Percentiles rank a stretch among this genome's conserved stretches.
Conservation (phyloP, 2,888 invertebrate genomes). For the Mesorhabditis belari region DNA sequence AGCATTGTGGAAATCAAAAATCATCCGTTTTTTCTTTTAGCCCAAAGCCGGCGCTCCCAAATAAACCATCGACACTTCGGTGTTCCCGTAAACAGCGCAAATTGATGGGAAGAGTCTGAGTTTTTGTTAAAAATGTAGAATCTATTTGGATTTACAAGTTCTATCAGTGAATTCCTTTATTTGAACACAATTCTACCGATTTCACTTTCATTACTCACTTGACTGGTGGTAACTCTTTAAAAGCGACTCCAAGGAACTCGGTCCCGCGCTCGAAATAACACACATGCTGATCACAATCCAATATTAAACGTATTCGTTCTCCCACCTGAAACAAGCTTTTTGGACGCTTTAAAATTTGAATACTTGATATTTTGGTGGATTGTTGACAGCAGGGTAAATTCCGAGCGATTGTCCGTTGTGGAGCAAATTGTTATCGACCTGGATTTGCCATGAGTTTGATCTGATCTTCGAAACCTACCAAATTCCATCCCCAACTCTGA, state of each 20-base stretch:
- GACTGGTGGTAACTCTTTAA: conserved; percentile 1
- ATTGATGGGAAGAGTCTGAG: conserved; percentile 87
- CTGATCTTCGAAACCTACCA: too few relatives aligned
- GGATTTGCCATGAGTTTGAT: too few relatives aligned
- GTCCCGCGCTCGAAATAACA: conserved; percentile 83
- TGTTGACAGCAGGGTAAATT: conserved; percentile 62
- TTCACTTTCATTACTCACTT: not conserved
- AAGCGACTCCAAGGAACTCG: conserved; percentile 84
- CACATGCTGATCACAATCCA: conserved; percentile 94
- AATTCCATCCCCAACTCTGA: conserved; percentile 99
- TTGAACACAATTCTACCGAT: too few relatives aligned
- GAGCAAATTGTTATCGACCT: conserved; percentile 88
- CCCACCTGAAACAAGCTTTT: conserved; percentile 68
- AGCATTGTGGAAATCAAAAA: not conserved
- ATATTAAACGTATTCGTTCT: conserved; percentile 87
- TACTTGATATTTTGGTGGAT: conserved; percentile 81
- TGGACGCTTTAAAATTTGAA: not conserved
- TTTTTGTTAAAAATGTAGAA: not conserved
- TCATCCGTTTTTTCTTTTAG: too few relatives aligned
- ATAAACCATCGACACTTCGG: conserved; percentile 98
- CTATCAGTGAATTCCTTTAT: too few relatives aligned
- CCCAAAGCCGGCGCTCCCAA: conserved; percentile 79
- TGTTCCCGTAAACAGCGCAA: conserved; percentile 96
- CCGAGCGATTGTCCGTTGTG: conserved; percentile 74
- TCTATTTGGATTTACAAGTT: not conserved